These are phyloP conservation scores for Nycticebus coucang DNA, from an alignment of 2,113 vertebrate genomes.

Conservation along the genomic window DNA sequence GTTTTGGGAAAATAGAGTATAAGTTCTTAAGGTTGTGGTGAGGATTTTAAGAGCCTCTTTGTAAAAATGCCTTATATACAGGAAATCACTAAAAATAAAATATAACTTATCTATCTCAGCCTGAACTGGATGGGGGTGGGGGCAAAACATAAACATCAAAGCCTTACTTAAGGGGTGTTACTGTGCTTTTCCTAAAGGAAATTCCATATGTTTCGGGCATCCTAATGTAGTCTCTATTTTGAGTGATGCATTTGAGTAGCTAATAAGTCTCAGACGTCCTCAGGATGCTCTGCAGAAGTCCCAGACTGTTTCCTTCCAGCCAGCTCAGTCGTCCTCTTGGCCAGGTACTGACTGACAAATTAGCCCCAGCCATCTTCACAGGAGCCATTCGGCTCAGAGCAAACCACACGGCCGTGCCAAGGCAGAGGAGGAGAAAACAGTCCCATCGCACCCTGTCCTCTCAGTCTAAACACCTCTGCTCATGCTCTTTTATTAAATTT, in stretches of 20 bases:
- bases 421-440: background rate
- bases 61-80: background rate
- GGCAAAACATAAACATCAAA: background rate
- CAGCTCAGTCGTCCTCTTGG: background rate
- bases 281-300: background rate
- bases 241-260: background rate
- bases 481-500: background rate
- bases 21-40: background rate
- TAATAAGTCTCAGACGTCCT: background rate
- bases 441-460: background rate
- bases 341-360: too few relatives aligned
- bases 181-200: background rate
- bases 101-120: background rate
- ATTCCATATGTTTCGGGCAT: background rate
- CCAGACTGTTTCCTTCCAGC: background rate
- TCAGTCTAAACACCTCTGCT: background rate
- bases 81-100: background rate
- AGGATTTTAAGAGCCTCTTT: conserved; percentile 21
- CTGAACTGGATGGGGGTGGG: background rate
- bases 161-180: background rate
- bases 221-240: background rate
- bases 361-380: background rate
- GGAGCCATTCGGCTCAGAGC: background rate
- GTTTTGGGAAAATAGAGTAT: background rate
- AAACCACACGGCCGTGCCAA: background rate